Evolutionary conservation across 2,797 vertebrate species (phyloP).

Genomic region (Thunnus albacares): DNA sequence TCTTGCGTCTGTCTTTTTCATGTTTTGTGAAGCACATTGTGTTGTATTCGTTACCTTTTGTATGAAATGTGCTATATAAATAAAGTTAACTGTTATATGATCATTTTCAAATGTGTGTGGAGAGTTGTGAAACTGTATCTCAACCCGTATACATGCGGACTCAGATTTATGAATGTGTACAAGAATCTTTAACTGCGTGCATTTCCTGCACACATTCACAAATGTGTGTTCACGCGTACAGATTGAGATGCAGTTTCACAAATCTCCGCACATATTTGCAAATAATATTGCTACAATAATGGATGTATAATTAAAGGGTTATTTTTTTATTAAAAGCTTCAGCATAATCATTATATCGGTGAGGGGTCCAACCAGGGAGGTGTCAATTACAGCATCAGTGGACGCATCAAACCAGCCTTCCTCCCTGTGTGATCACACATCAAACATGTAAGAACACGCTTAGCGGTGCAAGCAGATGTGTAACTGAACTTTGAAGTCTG

Average conservation of each 20-base stretch:
- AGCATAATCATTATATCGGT: neutral
- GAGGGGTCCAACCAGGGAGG: slow-evolving; percentile 14
- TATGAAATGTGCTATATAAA: too few species aligned
- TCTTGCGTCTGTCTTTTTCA: too few species aligned
- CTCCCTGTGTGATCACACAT: slow-evolving; percentile 27
- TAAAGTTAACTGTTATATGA: too few species aligned
- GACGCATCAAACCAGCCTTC: slow-evolving; percentile 10
- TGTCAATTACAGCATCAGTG: slow-evolving; percentile 49
- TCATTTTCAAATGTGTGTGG: neutral
- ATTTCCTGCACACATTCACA: neutral
- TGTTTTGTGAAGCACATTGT: too few species aligned
- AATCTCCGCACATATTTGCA: neutral
- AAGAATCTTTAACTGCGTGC: neutral
- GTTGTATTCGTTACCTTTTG: too few species aligned
- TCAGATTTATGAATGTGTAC: neutral
- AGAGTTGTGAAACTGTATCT: neutral
- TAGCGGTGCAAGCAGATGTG: slow-evolving; percentile 45
- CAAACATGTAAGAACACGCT: slow-evolving; percentile 19
- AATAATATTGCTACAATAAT: neutral
- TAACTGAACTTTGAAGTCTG: slow-evolving; percentile 32
- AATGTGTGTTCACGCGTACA: neutral
- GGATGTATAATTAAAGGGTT: slow-evolving; percentile 10
- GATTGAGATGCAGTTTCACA: neutral
- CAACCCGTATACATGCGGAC: neutral
- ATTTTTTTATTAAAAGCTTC: neutral